phyloP scores from a whole-genome alignment of 2,888 invertebrate species.

The Acanthopleura granulata region DNA sequence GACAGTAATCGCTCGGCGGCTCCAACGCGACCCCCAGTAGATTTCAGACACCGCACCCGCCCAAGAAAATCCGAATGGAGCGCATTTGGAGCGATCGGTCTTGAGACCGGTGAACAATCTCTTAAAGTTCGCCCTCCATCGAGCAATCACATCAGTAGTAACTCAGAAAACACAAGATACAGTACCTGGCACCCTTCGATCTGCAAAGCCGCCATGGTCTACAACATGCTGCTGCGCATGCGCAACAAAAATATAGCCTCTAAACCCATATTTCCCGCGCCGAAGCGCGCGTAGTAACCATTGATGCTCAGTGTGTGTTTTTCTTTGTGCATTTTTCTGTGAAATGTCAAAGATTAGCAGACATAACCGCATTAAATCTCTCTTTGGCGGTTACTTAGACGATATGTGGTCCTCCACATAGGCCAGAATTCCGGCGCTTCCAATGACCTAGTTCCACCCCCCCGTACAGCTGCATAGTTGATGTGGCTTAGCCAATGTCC shows the following conservation, averaged over 20 bases:
- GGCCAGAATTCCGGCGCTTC: too few relatives aligned
- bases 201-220: slow-evolving; percentile 10
- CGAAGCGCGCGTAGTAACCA: background rate
- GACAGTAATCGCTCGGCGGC: background rate
- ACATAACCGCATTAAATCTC: too few relatives aligned
- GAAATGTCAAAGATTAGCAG: too few relatives aligned
- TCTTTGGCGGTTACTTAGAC: too few relatives aligned
- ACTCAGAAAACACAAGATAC: background rate
- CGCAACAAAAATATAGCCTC: slow-evolving; percentile 10
- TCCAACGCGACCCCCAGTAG: background rate
- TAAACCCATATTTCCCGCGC: background rate
- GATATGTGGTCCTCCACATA: too few relatives aligned
- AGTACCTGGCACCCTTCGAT: background rate
- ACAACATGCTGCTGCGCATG: slow-evolving; percentile 1
- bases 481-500: too few relatives aligned
- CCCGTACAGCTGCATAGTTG: too few relatives aligned
- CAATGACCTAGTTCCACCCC: too few relatives aligned
- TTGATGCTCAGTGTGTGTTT: too few relatives aligned
- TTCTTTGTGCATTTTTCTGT: too few relatives aligned
- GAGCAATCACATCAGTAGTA: background rate
- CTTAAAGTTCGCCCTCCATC: background rate
- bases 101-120: background rate
- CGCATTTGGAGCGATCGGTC: background rate
- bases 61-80: background rate
- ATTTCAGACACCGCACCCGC: background rate